Evolutionary conservation across 2,797 vertebrate genomes (phyloP).

Genomic region (Phoxinus dragarum): DNA sequence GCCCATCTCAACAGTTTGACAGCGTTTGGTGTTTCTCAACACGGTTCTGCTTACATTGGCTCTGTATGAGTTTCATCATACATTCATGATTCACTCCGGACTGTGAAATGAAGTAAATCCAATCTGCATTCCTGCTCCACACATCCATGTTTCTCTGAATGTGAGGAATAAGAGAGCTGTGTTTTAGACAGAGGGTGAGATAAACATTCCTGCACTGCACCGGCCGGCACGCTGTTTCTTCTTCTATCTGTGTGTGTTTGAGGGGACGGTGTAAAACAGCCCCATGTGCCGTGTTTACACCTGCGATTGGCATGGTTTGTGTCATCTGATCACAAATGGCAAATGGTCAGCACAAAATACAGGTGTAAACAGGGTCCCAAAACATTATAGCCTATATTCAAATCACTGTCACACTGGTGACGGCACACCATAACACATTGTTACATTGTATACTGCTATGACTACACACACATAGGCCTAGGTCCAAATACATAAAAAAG

Average conservation of each 20-base stretch:
- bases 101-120: conserved; percentile 43
- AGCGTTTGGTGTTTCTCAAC: conserved; percentile 70
- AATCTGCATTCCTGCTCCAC: conserved; percentile 58
- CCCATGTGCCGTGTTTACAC: too few relatives aligned
- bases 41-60: conserved; percentile 71
- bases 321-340: neutral
- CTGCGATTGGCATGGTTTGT: neutral
- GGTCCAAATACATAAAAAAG: too few relatives aligned
- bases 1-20: conserved; percentile 71
- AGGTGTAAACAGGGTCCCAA: neutral
- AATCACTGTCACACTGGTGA: neutral
- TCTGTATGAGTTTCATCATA: conserved; percentile 73
- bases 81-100: conserved; percentile 70
- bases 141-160: conserved; percentile 57
- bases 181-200: conserved; percentile 35
- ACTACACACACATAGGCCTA: too few relatives aligned
- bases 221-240: conserved; percentile 1
- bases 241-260: neutral
- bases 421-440: too few relatives aligned
- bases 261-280: neutral
- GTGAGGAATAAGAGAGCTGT: conserved; percentile 34
- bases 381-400: neutral
- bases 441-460: too few relatives aligned
- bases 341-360: neutral
- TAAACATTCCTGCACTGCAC: conserved; percentile 45